Evolutionary conservation across 2,113 vertebrate species (phyloP).

Genomic region (Piprites chloris): DNA sequence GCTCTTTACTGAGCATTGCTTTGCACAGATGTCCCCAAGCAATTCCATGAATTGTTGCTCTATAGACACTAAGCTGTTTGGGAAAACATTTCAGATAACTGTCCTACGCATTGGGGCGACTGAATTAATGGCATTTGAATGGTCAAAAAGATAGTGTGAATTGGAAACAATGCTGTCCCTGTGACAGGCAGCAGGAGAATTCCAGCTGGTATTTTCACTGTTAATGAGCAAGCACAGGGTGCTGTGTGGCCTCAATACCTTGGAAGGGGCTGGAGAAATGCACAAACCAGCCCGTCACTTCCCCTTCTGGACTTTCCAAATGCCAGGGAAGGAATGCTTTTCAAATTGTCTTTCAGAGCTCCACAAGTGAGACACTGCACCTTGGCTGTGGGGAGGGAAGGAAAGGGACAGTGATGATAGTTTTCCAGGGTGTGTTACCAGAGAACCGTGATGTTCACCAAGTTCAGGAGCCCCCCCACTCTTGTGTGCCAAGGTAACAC

Average conservation of each 20-base stretch:
- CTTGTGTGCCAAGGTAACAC: accelerated
- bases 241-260: conserved; percentile 11
- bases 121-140: conserved; percentile 88
- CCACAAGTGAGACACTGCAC: not conserved
- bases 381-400: not conserved
- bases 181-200: conserved; percentile 62
- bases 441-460: not conserved
- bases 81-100: conserved; percentile 87
- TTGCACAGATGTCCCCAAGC: conserved; percentile 82
- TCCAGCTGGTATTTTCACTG: conserved; percentile 75
- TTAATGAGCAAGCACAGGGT: conserved; percentile 50
- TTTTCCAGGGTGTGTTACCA: not conserved
- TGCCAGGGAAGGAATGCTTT: conserved; percentile 13
- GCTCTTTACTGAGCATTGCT: conserved; percentile 70
- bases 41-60: conserved; percentile 87
- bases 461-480: not conserved
- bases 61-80: conserved; percentile 81
- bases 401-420: too few relatives aligned
- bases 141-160: conserved; percentile 80
- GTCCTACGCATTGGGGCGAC: conserved; percentile 84
- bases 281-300: not conserved
- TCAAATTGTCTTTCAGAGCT: not conserved
- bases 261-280: conserved; percentile 1
- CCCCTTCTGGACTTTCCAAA: conserved; percentile 5
- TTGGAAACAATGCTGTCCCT: conserved; percentile 82